Base-by-base conservation (phyloP, 1,140 invertebrate species). In the Telenomus remus region DNA sequence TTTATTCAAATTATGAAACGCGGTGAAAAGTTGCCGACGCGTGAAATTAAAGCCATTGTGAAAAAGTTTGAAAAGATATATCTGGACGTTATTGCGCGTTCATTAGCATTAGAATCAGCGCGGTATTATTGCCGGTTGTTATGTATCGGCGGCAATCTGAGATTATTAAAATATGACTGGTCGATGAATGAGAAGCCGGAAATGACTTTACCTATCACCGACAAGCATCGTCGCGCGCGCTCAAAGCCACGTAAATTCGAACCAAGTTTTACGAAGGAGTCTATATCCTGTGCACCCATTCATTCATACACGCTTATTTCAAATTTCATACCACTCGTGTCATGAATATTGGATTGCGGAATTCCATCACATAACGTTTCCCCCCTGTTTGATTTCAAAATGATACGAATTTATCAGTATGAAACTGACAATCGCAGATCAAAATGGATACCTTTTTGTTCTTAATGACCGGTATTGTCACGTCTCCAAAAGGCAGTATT, bases 211-310 rank as follows among this genome's bases (percentile, higher is more conserved):
- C 64, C 72, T 54, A 71, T 56, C 69, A 74, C 57, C 80, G 80
- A 83, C 53, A 80, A 55, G 80, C 80, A 79, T 56, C 79, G 78
- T 50, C 66, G 80, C 73, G 74, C 65, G 65, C 57, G 57, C 71
- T 80, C 79, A 80, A 79, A 72, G 73, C 61, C 53, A 60, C 65
- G 54, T 49, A 69, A 78, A 78, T 79, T 81, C 75, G 76, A 78
- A 68, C 46, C 34, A 12, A 7, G 15, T 69, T 70, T 69, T 16
- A 57, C 61, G 49, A 71, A 71, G 66, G 71, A 44, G 37, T 61
- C 57, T 48, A 44, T 78, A 75, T 78, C 71, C 61, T 65, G 69
- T 55, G 8, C 27, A 42, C 43, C 39, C 11, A 46, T 13, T 61
- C 61, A 47, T 55, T 39, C 15, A 47, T 50, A 27, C 35, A n/a